Conservation (phyloP, 2,797 vertebrate species). For the Anas flavirostris region DNA sequence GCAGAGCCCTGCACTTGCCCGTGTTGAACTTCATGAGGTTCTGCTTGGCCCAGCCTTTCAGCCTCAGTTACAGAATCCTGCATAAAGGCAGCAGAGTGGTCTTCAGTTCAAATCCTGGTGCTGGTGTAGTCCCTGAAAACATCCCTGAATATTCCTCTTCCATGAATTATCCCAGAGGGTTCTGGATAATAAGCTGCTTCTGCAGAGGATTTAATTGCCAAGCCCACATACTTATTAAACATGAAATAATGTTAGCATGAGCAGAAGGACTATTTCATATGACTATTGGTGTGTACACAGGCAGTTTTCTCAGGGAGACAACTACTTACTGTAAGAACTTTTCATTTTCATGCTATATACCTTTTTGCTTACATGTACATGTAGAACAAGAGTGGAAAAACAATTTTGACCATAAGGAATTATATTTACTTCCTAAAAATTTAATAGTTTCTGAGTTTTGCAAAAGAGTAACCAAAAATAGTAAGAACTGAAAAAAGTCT, state of each 20-base stretch:
- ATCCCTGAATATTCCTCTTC: background rate
- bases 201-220: background rate
- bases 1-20: no score
- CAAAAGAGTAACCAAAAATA: background rate
- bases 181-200: background rate
- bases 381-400: background rate
- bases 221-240: background rate
- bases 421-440: background rate
- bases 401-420: background rate
- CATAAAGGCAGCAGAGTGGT: background rate
- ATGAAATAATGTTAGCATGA: background rate
- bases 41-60: no score
- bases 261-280: background rate
- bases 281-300: background rate
- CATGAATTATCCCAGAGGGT: background rate
- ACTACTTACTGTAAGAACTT: background rate
- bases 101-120: accelerated
- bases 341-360: background rate
- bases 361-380: background rate
- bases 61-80: background rate
- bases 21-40: no score
- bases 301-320: background rate
- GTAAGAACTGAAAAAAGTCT: background rate
- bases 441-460: background rate
- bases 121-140: background rate